These are phyloP conservation scores for Anisognathus igniventris DNA, from an alignment of 2,797 vertebrate genomes.

Conservation along the genomic window DNA sequence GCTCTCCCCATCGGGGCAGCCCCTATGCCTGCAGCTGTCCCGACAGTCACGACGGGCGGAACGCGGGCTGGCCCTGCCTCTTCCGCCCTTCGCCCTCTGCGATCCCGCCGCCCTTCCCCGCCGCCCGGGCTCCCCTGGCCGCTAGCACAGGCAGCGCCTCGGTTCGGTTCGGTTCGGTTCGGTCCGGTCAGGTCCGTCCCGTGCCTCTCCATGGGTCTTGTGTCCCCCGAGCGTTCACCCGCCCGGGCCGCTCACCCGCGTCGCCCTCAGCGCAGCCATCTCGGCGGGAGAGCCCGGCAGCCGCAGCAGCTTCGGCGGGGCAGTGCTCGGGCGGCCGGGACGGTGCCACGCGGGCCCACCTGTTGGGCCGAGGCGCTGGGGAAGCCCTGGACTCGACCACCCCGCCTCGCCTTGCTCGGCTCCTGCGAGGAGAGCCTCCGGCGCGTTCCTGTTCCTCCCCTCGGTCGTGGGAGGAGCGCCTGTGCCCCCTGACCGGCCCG, in stretches of 20 bases:
- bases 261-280: background rate
- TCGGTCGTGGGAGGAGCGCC: fast-evolving
- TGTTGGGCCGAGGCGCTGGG: background rate
- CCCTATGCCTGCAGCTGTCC: background rate
- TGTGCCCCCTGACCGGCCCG: too few relatives aligned
- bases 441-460: fast-evolving
- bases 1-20: too few relatives aligned
- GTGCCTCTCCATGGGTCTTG: background rate
- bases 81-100: background rate
- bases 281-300: background rate
- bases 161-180: fast-evolving
- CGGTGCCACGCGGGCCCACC: background rate
- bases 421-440: fast-evolving
- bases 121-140: background rate
- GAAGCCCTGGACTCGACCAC: fast-evolving
- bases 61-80: background rate
- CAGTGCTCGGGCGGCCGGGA: background rate
- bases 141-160: background rate
- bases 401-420: fast-evolving
- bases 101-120: background rate
- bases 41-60: background rate
- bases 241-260: background rate
- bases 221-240: background rate
- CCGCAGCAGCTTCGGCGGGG: background rate
- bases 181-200: fast-evolving